phyloP scores from a whole-genome alignment of 2,113 vertebrate species.

The Scolopax mira region DNA sequence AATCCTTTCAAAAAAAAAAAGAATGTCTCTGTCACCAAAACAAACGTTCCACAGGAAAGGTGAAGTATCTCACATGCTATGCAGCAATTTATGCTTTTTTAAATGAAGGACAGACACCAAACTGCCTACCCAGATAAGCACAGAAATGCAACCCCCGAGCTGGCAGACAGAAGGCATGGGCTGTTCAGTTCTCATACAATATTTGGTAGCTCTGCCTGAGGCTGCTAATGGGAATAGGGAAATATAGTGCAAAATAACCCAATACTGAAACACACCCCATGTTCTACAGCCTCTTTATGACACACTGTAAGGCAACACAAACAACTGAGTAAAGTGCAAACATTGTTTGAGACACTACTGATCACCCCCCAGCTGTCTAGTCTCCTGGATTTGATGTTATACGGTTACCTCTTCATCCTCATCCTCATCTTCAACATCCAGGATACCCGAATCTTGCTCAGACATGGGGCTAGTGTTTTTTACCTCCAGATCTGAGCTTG shows the following conservation, averaged over 20 bases:
- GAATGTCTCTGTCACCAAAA: not conserved
- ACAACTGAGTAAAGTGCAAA: rapidly evolving
- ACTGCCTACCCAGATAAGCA: not conserved
- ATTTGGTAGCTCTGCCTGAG: not conserved
- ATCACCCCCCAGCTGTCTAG: not conserved
- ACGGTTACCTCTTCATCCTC: slow-evolving; percentile 86
- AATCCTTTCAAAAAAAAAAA: not conserved
- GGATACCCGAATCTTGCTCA: slow-evolving; percentile 90
- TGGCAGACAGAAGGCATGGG: not conserved
- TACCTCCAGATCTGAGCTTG: slow-evolving; percentile 72
- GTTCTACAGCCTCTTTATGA: rapidly evolving
- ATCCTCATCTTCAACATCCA: slow-evolving; percentile 93
- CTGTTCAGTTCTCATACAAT: not conserved
- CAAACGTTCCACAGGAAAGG: not conserved
- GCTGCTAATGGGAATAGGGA: rapidly evolving
- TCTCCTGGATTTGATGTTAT: not conserved
- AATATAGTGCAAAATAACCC: rapidly evolving
- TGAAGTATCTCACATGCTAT: rapidly evolving
- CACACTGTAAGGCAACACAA: rapidly evolving
- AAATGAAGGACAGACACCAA: not conserved
- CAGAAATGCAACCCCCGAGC: not conserved
- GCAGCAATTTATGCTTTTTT: not conserved
- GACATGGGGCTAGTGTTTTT: slow-evolving; percentile 84
- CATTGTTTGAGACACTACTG: rapidly evolving
- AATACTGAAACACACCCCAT: rapidly evolving